Evolutionary conservation across 2,797 vertebrate species (phyloP).

Genomic region (Poecilia picta): DNA sequence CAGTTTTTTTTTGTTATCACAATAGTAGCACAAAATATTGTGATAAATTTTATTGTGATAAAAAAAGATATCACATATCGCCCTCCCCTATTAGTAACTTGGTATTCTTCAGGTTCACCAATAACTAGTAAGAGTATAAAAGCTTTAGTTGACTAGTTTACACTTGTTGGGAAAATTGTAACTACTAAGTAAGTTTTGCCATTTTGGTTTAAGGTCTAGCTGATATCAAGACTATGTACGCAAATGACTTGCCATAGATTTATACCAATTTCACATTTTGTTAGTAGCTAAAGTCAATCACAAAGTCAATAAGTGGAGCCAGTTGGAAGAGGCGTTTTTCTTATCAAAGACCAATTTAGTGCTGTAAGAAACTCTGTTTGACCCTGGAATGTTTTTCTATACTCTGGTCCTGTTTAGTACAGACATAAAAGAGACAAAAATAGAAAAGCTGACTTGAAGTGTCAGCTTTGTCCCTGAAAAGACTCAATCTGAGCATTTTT

Average conservation of each 20-base stretch:
- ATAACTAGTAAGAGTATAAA: not conserved
- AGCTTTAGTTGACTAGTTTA: not conserved
- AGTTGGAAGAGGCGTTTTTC: not conserved
- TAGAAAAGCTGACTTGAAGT: conserved; percentile 30
- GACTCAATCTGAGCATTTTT: conserved; percentile 56
- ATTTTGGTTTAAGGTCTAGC: not conserved
- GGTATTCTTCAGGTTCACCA: not conserved
- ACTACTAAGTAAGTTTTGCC: not conserved
- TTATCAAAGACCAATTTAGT: conserved; percentile 18
- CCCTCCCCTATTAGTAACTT: not conserved
- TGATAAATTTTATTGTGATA: too few relatives aligned
- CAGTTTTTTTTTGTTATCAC: too few relatives aligned
- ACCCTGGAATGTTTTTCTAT: conserved; percentile 27
- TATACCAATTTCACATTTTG: not conserved
- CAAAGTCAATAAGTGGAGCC: not conserved
- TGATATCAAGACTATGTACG: not conserved
- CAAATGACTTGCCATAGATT: not conserved
- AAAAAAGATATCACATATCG: too few relatives aligned
- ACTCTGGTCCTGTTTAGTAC: conserved; percentile 28
- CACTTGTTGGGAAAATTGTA: not conserved
- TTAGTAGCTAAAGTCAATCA: not conserved
- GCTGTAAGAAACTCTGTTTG: conserved; percentile 20
- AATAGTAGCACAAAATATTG: too few relatives aligned
- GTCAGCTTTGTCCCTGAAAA: conserved; percentile 56
- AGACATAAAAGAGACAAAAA: conserved; percentile 32